Evolutionary conservation across 2,113 vertebrate species (phyloP).

Genomic region (Echinops telfairi): DNA sequence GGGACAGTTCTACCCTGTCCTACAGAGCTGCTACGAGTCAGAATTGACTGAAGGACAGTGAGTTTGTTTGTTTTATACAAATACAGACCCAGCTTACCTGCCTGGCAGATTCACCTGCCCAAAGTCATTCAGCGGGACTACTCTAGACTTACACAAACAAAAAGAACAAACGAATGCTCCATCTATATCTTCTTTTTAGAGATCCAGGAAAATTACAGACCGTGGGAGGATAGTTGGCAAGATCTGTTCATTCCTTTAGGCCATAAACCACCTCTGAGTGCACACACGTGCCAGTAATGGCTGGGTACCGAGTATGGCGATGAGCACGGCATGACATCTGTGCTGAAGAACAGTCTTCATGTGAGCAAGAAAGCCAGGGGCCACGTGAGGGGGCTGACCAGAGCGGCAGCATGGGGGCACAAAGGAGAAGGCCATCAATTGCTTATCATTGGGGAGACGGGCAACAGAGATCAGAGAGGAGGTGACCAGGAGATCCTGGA

Average conservation of each 20-base stretch:
- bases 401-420: neutral
- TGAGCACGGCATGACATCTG: neutral
- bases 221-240: neutral
- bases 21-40: too few relatives aligned
- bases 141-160: neutral
- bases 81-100: neutral
- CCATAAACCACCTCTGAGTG: neutral
- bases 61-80: too few relatives aligned
- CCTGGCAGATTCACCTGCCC: neutral
- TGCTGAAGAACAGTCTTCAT: neutral
- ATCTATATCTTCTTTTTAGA: neutral
- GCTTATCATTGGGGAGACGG: neutral
- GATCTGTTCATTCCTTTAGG: neutral
- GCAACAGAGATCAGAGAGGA: neutral
- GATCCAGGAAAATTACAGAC: neutral
- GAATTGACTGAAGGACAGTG: too few relatives aligned
- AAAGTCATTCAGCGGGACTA: neutral
- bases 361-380: neutral
- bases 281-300: neutral
- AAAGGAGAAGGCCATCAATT: neutral
- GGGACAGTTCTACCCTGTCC: too few relatives aligned
- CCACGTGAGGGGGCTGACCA: fast-evolving
- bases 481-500: neutral
- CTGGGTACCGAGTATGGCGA: neutral
- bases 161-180: neutral